Evolutionary conservation across 1,140 invertebrate genomes (phyloP), one percentile per base, ranked within the genome.

Genomic region (Scaptodrosophila lebanonensis): DNA sequence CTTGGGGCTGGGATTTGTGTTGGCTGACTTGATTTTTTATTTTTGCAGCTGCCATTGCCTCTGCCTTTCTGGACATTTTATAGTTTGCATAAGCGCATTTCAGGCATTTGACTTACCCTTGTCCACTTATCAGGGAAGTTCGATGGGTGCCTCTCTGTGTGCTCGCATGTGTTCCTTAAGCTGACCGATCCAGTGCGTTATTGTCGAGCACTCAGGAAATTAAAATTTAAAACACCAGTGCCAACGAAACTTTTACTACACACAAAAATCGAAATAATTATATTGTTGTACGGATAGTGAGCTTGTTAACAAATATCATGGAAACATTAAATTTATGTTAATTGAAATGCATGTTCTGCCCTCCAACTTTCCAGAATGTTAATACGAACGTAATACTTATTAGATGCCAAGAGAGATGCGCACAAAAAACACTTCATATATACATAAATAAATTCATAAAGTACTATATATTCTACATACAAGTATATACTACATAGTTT

Each of bases 191-290:
- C n/a, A n/a, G n/a, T n/a, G n/a, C n/a, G n/a, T n/a, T n/a, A n/a
- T n/a, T n/a, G n/a, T n/a, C n/a, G n/a, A n/a, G n/a, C n/a, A n/a
- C n/a, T n/a, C n/a, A n/a, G n/a, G n/a, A n/a, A n/a, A n/a, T n/a
- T n/a, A n/a, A n/a, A n/a, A n/a, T n/a, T n/a, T n/a, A n/a, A n/a
- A n/a, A n/a, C n/a, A n/a, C n/a, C n/a, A n/a, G n/a, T n/a, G n/a
- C n/a, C n/a, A n/a, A n/a, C n/a, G n/a, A n/a, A n/a, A n/a, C n/a
- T n/a, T n/a, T n/a, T n/a, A n/a, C n/a, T n/a, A n/a, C 66, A 70
- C 49, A 79, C 61, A 70, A 79, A 70, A 83, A 75, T 83, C 83
- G 76, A 79, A 83, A 79, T n/a, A n/a, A n/a, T n/a, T n/a, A n/a
- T n/a, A n/a, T 70, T 59, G 65, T 51, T 54, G 50, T 35, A 49